Percentiles rank a stretch among this genome's conserved stretches.
Evolutionary conservation across 2,797 vertebrate species (phyloP).

Genomic region (Myripristis jacobus): DNA sequence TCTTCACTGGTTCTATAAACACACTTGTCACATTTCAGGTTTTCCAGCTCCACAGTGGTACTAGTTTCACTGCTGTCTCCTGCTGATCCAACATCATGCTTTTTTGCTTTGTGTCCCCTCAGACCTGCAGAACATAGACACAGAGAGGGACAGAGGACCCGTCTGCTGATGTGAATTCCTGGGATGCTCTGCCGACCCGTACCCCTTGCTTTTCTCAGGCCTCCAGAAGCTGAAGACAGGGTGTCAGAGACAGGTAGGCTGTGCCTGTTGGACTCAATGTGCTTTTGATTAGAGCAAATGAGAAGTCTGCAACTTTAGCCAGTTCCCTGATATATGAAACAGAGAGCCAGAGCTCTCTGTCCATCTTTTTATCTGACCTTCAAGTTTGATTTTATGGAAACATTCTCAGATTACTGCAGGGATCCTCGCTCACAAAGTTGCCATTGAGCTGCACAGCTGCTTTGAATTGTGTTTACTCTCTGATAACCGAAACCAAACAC

Average conservation of each 20-base stretch:
- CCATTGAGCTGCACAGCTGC: slow-evolving; percentile 1
- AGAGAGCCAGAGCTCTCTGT: background rate
- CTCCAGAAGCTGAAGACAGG: slow-evolving; percentile 69
- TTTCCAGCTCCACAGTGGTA: slow-evolving; percentile 52
- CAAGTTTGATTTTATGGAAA: slow-evolving; percentile 21
- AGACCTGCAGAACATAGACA: slow-evolving; percentile 33
- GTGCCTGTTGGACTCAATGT: background rate
- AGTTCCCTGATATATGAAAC: background rate
- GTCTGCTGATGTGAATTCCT: slow-evolving; percentile 47
- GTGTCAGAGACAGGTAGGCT: slow-evolving; percentile 69
- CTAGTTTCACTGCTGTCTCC: slow-evolving; percentile 27
- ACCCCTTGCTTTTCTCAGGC: slow-evolving; percentile 56
- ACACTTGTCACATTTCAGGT: slow-evolving; percentile 70
- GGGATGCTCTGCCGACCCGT: slow-evolving; percentile 59
- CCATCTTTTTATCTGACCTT: background rate
- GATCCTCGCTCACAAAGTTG: slow-evolving; percentile 7
- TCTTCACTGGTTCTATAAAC: slow-evolving; percentile 67
- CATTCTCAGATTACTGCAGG: slow-evolving; percentile 16
- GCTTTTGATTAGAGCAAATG: slow-evolving; percentile 4
- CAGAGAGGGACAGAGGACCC: slow-evolving; percentile 37
- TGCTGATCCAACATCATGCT: slow-evolving; percentile 57
- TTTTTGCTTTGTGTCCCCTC: slow-evolving; percentile 26
- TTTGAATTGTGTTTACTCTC: slow-evolving; percentile 11
- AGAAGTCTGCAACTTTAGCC: background rate
- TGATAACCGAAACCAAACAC: slow-evolving; percentile 7